A percentile compares a stretch with the other conserved stretches of the same genome.
phyloP scores from a whole-genome alignment of 2,113 vertebrate genomes.

The Colaptes auratus region DNA sequence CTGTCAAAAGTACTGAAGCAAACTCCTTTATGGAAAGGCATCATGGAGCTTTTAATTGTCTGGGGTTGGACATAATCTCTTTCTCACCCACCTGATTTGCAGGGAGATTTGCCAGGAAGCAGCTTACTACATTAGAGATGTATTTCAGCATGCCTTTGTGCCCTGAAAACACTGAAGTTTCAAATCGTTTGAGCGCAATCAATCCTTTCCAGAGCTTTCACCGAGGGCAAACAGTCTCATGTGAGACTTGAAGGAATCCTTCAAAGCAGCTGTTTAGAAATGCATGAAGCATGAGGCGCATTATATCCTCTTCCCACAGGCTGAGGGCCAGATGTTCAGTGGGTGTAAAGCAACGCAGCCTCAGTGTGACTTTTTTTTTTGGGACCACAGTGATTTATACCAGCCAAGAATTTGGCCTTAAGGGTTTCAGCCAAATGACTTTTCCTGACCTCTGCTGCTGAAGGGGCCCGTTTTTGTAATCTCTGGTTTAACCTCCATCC shows the following conservation, averaged over 20 bases:
- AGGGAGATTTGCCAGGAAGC: conserved; percentile 25
- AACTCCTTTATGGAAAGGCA: neutral
- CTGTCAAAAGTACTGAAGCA: conserved; percentile 12
- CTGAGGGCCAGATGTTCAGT: conserved; percentile 46
- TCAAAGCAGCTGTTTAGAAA: conserved; percentile 48
- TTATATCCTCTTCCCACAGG: conserved; percentile 51
- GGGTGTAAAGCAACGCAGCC: neutral
- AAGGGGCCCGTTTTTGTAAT: neutral
- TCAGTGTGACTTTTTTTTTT: neutral
- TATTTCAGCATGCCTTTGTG: neutral
- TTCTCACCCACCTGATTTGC: conserved; percentile 4
- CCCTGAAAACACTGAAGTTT: neutral
- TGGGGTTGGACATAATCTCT: conserved; percentile 27
- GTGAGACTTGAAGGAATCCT: neutral
- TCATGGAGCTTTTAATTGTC: neutral
- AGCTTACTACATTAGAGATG: neutral
- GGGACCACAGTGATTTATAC: neutral
- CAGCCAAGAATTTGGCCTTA: neutral
- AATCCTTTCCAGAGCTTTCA: conserved; percentile 9
- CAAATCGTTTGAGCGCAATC: neutral
- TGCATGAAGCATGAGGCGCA: neutral
- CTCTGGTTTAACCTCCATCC: neutral
- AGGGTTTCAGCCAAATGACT: neutral
- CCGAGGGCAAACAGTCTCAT: neutral
- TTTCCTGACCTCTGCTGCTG: neutral